Evolutionary conservation across 2,888 invertebrate genomes (phyloP), one percentile per base, ranked within the genome.

Genomic region (Lepidocyrtinus sp.): DNA sequence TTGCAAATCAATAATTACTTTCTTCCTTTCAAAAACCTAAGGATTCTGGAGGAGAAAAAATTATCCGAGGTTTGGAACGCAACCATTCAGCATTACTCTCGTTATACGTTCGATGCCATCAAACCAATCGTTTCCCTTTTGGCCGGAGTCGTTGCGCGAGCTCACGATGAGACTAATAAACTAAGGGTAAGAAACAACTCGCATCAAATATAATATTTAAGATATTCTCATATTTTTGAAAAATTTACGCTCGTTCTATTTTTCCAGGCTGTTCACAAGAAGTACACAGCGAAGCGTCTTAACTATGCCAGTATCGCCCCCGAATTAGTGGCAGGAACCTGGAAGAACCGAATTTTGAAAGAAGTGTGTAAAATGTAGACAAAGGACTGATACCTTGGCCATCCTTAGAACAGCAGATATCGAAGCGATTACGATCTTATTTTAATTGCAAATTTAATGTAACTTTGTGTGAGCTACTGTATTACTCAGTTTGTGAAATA

Each of bases 51-150:
- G 46, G 87, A 88, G 71, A 88, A 90, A 5, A 87, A 88, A n/a
- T 88, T 88, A 59, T 87, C 90, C 85, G 89, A 89, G 84, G 87
- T 92, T 50, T 96, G 96, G 97, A 94, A 92, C 0, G 91, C 92
- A 15, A 94, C 94, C 0, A 88, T 98, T 77, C 89, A 90, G 5
- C 92, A 93, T 88, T 96, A 96, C 88, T 94, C 96, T 7, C 92
- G 91, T 0, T 96, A 97, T 87, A 89, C 90, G 0, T 90, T 93
- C 19, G 89, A 91, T 0, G 92, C 95, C 71, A 90, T 98, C 63
- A 89, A 92, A 61, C 93, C 93, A 0, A 91, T 94, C 22, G 91
- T 95, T 19, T 89, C 90, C 63, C 91, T 92, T 84, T 90, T 97
- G 81, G 95, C 96, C 0, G 89, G 90, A 73, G 89, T 95, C 73